Conservation (phyloP, 2,113 vertebrate species). For the Festucalex cinctus region DNA sequence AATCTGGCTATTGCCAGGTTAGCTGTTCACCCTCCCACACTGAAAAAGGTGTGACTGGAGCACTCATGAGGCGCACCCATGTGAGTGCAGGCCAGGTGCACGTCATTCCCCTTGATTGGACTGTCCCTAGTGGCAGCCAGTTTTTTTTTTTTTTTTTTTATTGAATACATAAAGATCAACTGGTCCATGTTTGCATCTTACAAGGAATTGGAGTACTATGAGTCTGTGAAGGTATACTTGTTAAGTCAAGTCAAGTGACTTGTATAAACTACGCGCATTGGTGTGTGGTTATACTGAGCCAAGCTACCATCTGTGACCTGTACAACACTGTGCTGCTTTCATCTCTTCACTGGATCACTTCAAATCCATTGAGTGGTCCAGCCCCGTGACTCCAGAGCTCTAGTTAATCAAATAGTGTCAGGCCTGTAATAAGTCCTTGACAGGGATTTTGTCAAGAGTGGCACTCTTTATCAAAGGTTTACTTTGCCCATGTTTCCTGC, state of each 20-base stretch:
- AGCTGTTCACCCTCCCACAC: too few relatives aligned
- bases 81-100: too few relatives aligned
- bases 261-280: not conserved
- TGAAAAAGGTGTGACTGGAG: too few relatives aligned
- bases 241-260: too few relatives aligned
- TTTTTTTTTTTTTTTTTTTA: too few relatives aligned
- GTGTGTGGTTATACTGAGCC: not conserved
- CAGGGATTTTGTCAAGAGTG: slow-evolving; percentile 64
- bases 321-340: slow-evolving; percentile 23
- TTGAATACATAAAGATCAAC: too few relatives aligned
- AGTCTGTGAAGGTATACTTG: not conserved
- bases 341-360: slow-evolving; percentile 42
- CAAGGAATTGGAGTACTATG: not conserved
- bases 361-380: slow-evolving; percentile 36
- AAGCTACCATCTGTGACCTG: slow-evolving; percentile 6
- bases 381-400: slow-evolving; percentile 23
- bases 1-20: too few relatives aligned
- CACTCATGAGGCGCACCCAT: too few relatives aligned
- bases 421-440: slow-evolving; percentile 75
- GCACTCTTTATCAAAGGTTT: slow-evolving; percentile 76
- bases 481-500: slow-evolving; percentile 57
- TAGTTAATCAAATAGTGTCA: slow-evolving; percentile 67
- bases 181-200: not conserved
- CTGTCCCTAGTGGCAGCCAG: too few relatives aligned
- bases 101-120: too few relatives aligned